Conservation (phyloP, 2,888 invertebrate species). For the Orchesellides sinensis region DNA sequence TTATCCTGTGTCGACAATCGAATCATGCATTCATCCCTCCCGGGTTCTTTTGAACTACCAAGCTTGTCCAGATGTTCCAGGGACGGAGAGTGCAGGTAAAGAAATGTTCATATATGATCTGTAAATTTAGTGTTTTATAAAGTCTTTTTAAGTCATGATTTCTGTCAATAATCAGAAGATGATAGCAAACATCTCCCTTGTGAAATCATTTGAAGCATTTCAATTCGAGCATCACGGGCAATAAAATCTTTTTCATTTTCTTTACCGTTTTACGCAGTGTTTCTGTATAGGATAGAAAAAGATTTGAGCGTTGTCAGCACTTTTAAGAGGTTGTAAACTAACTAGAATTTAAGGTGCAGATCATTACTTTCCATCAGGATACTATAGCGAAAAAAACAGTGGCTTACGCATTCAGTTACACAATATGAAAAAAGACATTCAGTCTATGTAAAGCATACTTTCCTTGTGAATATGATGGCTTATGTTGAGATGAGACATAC, state of each 20-base stretch:
- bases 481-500: neutral
- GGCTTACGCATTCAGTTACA: too few species aligned
- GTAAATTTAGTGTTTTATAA: neutral
- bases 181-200: too few species aligned
- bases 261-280: too few species aligned
- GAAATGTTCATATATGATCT: too few species aligned
- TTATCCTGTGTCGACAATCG: conserved; percentile 92
- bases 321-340: conserved; percentile 4
- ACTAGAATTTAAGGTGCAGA: neutral
- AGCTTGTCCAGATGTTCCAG: conserved; percentile 94
- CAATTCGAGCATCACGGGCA: too few species aligned
- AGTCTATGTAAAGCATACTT: neutral
- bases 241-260: too few species aligned
- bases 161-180: too few species aligned
- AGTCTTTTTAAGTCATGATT: neutral
- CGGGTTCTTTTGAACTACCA: conserved; percentile 93
- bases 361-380: neutral
- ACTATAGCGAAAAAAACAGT: too few species aligned
- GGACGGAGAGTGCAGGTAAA: conserved; percentile 93
- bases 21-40: conserved; percentile 95
- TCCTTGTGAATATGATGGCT: neutral
- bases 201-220: too few species aligned
- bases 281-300: too few species aligned
- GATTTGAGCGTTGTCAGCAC: conserved; percentile 6
- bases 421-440: neutral